phyloP scores from a whole-genome alignment of 1,140 invertebrate species.

The Drosophila sulfurigaster region DNA sequence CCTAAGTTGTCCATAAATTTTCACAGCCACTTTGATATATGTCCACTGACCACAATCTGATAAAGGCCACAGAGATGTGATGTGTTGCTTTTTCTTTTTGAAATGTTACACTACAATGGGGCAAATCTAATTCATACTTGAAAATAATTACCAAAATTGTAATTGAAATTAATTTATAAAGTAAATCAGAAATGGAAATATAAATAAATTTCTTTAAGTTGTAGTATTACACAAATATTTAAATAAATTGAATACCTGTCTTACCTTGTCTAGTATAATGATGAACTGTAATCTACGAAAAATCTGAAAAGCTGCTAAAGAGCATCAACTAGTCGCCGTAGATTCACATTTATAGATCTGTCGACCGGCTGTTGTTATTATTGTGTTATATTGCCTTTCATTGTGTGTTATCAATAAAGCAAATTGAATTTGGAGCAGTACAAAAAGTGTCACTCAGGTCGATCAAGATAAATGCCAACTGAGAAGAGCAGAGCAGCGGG shows the following conservation, averaged over 20 bases:
- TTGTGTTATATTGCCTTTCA: conserved; percentile 58
- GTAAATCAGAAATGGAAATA: too few relatives aligned
- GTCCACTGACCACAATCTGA: conserved; percentile 59
- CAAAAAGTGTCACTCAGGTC: conserved; percentile 75
- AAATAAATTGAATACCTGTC: too few relatives aligned
- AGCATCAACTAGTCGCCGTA: neutral
- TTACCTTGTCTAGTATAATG: too few relatives aligned
- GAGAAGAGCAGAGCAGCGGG: conserved; percentile 4
- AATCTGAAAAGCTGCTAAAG: neutral
- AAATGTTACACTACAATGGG: conserved; percentile 16
- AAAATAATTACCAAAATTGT: too few relatives aligned
- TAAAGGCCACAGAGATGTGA: conserved; percentile 44
- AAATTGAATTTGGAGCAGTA: conserved; percentile 76
- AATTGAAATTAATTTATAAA: too few relatives aligned
- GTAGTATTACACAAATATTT: too few relatives aligned
- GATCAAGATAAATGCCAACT: conserved; percentile 76
- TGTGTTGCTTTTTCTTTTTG: conserved; percentile 16
- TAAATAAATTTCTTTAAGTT: too few relatives aligned
- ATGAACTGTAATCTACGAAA: neutral
- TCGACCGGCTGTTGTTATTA: conserved; percentile 24
- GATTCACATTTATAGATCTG: conserved; percentile 12
- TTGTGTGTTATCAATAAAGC: conserved; percentile 78
- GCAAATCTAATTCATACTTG: neutral
- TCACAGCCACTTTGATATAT: conserved; percentile 49
- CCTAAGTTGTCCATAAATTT: conserved; percentile 66